Conservation (phyloP, 2,113 vertebrate species). For the Patagioenas fasciata region DNA sequence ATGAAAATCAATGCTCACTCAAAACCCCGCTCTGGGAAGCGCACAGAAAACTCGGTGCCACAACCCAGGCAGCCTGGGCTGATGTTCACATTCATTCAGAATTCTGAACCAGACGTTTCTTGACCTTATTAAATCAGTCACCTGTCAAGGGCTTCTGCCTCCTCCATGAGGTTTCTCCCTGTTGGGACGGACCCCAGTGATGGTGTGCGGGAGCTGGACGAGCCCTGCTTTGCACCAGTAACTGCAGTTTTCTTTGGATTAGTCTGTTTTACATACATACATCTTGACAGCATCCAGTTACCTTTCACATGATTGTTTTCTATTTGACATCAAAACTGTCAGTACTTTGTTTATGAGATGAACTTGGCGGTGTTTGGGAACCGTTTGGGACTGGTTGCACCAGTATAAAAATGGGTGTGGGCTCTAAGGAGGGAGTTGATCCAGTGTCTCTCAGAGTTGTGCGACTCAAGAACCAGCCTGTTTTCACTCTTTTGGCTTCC, state of each 20-base stretch:
- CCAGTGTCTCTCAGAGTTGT: not conserved
- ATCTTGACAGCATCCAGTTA: not conserved
- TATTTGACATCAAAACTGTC: not conserved
- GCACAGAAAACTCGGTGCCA: not conserved
- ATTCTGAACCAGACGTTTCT: not conserved
- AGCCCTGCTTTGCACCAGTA: too few relatives aligned
- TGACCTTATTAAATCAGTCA: not conserved
- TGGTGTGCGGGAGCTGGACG: not conserved
- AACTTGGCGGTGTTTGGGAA: not conserved
- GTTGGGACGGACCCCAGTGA: not conserved
- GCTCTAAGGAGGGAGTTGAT: not conserved
- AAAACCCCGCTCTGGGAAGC: not conserved
- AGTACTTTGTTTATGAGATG: not conserved
- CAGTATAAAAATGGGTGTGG: rapidly evolving
- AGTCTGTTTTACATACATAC: rapidly evolving
- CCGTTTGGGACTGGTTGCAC: not conserved
- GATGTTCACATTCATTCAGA: not conserved
- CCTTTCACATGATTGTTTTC: not conserved
- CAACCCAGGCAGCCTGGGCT: not conserved
- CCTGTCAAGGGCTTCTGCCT: not conserved
- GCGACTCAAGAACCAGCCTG: not conserved
- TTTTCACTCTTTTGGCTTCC: rapidly evolving
- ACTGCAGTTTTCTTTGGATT: not conserved
- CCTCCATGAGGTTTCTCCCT: not conserved
- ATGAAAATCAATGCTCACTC: not conserved